A percentile compares a stretch with the other conserved stretches of the same genome.
phyloP scores from a whole-genome alignment of 2,888 invertebrate genomes.

The Drosophila heteroneura region DNA sequence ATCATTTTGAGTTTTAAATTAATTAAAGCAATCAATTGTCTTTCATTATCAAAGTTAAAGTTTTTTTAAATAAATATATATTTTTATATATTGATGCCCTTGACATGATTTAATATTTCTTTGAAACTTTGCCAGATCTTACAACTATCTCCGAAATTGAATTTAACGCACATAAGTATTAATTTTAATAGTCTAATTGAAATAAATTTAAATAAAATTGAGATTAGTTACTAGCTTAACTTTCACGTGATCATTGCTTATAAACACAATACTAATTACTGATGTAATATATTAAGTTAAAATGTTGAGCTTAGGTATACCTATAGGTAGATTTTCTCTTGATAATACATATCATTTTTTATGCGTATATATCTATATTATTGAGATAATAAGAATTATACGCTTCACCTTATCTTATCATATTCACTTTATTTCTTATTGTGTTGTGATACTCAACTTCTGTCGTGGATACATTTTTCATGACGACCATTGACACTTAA shows the following conservation, averaged over 20 bases:
- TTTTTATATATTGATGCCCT: background rate
- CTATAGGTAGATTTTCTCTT: background rate
- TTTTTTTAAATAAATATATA: background rate
- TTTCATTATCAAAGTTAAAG: background rate
- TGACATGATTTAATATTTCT: background rate
- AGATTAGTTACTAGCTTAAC: background rate
- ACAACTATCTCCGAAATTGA: background rate
- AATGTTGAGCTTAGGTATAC: too few relatives aligned
- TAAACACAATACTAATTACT: background rate
- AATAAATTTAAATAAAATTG: background rate
- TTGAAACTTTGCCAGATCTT: background rate
- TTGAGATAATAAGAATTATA: background rate
- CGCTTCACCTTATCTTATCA: background rate
- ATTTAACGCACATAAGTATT: background rate
- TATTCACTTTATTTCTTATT: background rate
- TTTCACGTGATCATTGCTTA: background rate
- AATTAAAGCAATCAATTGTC: background rate
- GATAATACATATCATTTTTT: background rate
- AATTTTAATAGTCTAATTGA: too few relatives aligned
- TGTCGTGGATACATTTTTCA: background rate
- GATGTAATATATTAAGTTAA: too few relatives aligned
- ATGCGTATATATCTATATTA: background rate
- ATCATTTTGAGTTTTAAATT: background rate
- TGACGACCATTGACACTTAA: background rate
- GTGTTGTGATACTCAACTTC: background rate